Evolutionary conservation across 2,113 vertebrate species (phyloP), one percentile per base, ranked within the genome.

Genomic region (Pomatorhinus ruficollis): DNA sequence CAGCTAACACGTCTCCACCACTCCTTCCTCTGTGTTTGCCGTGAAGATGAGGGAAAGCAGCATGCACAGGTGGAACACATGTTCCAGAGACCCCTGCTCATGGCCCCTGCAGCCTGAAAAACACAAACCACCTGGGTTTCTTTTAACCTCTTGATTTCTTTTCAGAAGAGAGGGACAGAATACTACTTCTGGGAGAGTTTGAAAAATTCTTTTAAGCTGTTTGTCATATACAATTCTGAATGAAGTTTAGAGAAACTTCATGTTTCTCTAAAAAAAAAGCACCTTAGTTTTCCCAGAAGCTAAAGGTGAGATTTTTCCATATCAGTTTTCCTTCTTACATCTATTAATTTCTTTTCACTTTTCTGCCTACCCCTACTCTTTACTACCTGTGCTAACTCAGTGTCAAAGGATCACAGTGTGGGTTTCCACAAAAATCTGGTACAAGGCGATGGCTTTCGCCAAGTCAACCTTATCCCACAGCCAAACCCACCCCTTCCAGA

Each of bases 31-130:
- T 13, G 16, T 4, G 49, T 28, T 74, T 61, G 47, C 61, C 9
- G 3, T 2, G 23, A 17, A 21, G 49, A 87, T 7, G 47, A 61
- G 39, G 15, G 39, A 12, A 3, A 84, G 47, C 65, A 49, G n/a
- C 3, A 2, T 1, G 0, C 0, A 2, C 25, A 37, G 56, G 15
- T 53, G 53, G 42, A 5, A 9, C 1, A 11, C 0, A 1, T 12
- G 8, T 16, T 37, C n/a, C 0, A 1, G 10, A 60, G 35, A 66
- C 25, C 40, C 50, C 33, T 47, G n/a, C 30, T 49, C 35, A 12
- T 1, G 15, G 35, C 1, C 28, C 25, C 39, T 20, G 15, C 42
- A 74, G 65, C 16, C 42, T 81, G 45, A 35, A 49, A 44, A 63
- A 44, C 2, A 1, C 27, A 7, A 42, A 76, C 15, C 33, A 68